Evolutionary conservation across 1,140 invertebrate species (phyloP).

Genomic region (Cydia amplana): DNA sequence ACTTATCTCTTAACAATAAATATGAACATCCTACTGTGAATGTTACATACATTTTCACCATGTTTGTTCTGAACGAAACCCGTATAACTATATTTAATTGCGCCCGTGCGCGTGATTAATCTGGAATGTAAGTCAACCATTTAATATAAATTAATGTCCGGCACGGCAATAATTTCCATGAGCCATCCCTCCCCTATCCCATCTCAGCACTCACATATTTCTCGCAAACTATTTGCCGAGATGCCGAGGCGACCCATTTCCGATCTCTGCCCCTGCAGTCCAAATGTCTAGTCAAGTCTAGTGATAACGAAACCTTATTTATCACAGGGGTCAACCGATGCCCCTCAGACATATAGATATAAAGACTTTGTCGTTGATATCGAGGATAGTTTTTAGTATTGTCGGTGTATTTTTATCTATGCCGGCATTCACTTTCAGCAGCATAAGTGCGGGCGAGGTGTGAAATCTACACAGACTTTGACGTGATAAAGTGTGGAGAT

Average conservation of each 20-base stretch:
- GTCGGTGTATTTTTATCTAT: not conserved
- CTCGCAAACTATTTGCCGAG: constrained; percentile 23
- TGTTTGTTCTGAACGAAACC: too few relatives aligned
- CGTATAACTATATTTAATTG: too few relatives aligned
- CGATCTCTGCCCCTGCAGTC: constrained; percentile 21
- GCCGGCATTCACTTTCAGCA: too few relatives aligned
- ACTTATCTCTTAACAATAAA: too few relatives aligned
- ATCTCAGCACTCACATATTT: constrained; percentile 7
- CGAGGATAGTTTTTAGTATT: not conserved
- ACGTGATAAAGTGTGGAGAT: too few relatives aligned
- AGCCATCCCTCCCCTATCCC: not conserved
- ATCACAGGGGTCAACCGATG: constrained; percentile 19
- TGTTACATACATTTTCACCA: too few relatives aligned
- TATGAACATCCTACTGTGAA: too few relatives aligned
- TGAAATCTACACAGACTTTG: too few relatives aligned
- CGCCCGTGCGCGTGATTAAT: too few relatives aligned
- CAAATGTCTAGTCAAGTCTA: constrained; percentile 29
- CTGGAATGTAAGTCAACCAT: too few relatives aligned
- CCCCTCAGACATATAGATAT: constrained; percentile 11
- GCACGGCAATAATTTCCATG: not conserved
- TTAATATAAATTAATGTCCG: not conserved
- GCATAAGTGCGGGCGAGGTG: too few relatives aligned
- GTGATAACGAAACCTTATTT: constrained; percentile 24
- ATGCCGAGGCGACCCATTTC: constrained; percentile 21
- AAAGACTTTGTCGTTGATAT: constrained; percentile 6